A percentile compares a stretch with the other conserved stretches of the same genome.
These are phyloP conservation scores for Lasius platythorax DNA, from an alignment of 2,888 invertebrate genomes.

Conservation along the genomic window DNA sequence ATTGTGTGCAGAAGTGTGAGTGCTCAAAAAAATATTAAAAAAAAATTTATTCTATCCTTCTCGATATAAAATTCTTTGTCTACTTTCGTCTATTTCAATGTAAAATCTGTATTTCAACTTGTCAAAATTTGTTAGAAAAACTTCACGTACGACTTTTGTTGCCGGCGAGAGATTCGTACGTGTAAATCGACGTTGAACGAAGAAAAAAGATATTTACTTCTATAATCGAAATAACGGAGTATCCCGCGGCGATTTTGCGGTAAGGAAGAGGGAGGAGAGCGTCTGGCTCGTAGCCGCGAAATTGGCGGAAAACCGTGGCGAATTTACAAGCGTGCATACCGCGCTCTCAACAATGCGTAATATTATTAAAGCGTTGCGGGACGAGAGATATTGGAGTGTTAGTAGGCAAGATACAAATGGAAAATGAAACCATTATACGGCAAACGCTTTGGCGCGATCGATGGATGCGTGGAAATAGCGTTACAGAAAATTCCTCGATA, in stretches of 20 bases:
- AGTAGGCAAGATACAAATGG: slow-evolving; percentile 49
- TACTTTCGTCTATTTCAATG: background rate
- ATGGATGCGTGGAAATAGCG: slow-evolving; percentile 38
- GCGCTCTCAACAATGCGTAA: slow-evolving; percentile 71
- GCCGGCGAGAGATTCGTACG: background rate
- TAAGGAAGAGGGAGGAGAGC: slow-evolving; percentile 51
- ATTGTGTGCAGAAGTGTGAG: background rate
- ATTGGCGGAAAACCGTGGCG: slow-evolving; percentile 68
- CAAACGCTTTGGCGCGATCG: slow-evolving; percentile 62
- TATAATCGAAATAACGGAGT: slow-evolving; percentile 53
- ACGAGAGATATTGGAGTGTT: slow-evolving; percentile 64
- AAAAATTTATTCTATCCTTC: background rate
- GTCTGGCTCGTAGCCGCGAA: slow-evolving; percentile 70
- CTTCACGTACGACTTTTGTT: background rate
- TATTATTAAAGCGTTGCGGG: slow-evolving; percentile 71
- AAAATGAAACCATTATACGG: slow-evolving; percentile 64
- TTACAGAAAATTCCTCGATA: slow-evolving; percentile 27
- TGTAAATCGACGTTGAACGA: slow-evolving; percentile 35
- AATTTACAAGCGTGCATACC: slow-evolving; percentile 68
- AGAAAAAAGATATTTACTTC: slow-evolving; percentile 17
- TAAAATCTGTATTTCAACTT: background rate
- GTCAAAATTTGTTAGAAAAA: slow-evolving; percentile 23
- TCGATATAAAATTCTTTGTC: background rate
- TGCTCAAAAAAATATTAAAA: background rate
- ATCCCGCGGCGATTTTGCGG: slow-evolving; percentile 49